These are phyloP conservation scores for Rhagophthalmus giganteus DNA, from an alignment of 2,888 invertebrate genomes.

Conservation along the genomic window DNA sequence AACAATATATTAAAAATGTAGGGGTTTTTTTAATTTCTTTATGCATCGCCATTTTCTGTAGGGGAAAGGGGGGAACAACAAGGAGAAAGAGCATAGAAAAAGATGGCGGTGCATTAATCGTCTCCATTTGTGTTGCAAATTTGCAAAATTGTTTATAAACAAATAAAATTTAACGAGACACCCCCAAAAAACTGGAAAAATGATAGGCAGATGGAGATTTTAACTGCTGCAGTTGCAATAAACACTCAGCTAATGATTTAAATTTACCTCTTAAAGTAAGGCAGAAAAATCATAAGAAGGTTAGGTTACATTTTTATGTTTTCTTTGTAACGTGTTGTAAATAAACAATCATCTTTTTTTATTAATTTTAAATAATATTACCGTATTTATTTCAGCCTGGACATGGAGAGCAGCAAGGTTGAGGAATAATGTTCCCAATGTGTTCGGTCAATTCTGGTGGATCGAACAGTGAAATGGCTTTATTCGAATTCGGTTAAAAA, in stretches of 20 bases:
- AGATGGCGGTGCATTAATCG: constrained; percentile 55
- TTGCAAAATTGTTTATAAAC: constrained; percentile 54
- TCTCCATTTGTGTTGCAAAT: constrained; percentile 50
- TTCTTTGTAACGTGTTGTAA: background rate
- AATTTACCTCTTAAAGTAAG: too few relatives aligned
- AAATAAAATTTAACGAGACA: constrained; percentile 32
- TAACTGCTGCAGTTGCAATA: too few relatives aligned
- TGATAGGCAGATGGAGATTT: too few relatives aligned
- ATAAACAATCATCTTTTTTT: background rate
- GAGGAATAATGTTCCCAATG: constrained; percentile 46
- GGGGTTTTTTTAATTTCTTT: too few relatives aligned
- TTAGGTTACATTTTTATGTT: constrained; percentile 10
- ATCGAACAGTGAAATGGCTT: constrained; percentile 54
- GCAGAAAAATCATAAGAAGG: background rate
- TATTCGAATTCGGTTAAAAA: constrained; percentile 55
- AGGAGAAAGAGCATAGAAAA: constrained; percentile 49
- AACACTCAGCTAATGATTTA: too few relatives aligned
- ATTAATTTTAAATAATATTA: too few relatives aligned
- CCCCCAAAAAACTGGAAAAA: background rate
- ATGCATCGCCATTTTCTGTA: too few relatives aligned
- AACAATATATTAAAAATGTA: too few relatives aligned
- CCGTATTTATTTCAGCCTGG: background rate
- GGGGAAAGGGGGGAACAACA: constrained; percentile 40
- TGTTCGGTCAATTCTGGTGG: constrained; percentile 40
- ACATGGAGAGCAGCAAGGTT: constrained; percentile 35